Percentiles rank a stretch among this genome's conserved stretches.
These are phyloP conservation scores for Mixornis gularis DNA, from an alignment of 2,113 vertebrate species.

Conservation along the genomic window DNA sequence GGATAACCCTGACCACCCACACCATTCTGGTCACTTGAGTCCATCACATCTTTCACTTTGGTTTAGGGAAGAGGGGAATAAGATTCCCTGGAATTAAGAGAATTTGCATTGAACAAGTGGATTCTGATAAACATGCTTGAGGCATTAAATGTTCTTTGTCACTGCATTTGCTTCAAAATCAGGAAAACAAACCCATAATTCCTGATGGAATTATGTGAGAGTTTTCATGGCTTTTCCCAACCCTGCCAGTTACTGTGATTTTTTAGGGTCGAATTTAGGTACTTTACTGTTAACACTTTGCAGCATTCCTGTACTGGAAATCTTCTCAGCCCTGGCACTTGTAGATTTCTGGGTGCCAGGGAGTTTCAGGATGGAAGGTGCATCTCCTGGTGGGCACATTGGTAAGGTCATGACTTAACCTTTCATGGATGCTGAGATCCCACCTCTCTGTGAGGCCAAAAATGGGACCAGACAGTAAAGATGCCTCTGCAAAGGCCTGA, in stretches of 20 bases:
- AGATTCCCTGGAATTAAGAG: background rate
- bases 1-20: background rate
- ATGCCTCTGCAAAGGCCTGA: background rate
- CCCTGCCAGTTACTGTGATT: background rate
- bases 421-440: background rate
- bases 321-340: background rate
- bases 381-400: background rate
- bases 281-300: background rate
- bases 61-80: background rate
- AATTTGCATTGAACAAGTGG: background rate
- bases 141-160: background rate
- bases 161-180: background rate
- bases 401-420: background rate
- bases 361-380: background rate
- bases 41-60: rapidly evolving
- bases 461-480: background rate
- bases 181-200: background rate
- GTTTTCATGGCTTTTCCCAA: background rate
- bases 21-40: background rate
- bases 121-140: background rate
- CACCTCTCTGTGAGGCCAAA: background rate
- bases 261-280: background rate
- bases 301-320: background rate
- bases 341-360: background rate
- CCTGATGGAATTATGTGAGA: rapidly evolving